These are phyloP conservation scores for Porites lutea DNA, from an alignment of 64 coral and sea anemone genomes.

Conservation along the genomic window DNA sequence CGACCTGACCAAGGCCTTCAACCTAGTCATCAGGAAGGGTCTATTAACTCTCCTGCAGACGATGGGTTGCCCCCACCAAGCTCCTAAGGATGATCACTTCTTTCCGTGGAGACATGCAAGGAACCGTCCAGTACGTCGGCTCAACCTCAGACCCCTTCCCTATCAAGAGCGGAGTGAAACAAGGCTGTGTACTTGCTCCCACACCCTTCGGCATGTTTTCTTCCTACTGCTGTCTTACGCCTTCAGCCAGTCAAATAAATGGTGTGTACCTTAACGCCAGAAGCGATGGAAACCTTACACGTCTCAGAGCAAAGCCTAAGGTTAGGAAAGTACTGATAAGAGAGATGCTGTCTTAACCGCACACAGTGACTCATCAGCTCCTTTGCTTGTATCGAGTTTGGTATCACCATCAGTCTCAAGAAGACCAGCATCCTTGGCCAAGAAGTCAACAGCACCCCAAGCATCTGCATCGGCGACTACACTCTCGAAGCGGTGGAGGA, in stretches of 20 bases:
- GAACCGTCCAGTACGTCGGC: background rate
- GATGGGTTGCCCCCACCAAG: constrained; percentile 22
- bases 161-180: constrained; percentile 17
- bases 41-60: background rate
- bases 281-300: too few species aligned
- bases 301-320: too few species aligned
- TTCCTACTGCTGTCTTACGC: background rate
- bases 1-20: constrained; percentile 31
- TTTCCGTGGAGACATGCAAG: background rate
- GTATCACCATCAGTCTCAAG: too few species aligned
- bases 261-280: background rate
- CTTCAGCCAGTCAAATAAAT: background rate
- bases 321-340: too few species aligned
- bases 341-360: too few species aligned
- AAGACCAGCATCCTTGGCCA: too few species aligned
- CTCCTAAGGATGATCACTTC: background rate
- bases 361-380: too few species aligned
- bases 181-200: constrained; percentile 15
- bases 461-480: too few species aligned
- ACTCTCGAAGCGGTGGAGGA: too few species aligned
- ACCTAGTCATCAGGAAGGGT: background rate
- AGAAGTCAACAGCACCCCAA: too few species aligned
- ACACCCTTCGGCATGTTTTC: constrained; percentile 10
- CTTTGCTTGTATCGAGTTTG: too few species aligned
- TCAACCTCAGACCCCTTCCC: background rate